phyloP scores from a whole-genome alignment of 1,140 invertebrate genomes.

The Proales similis region DNA sequence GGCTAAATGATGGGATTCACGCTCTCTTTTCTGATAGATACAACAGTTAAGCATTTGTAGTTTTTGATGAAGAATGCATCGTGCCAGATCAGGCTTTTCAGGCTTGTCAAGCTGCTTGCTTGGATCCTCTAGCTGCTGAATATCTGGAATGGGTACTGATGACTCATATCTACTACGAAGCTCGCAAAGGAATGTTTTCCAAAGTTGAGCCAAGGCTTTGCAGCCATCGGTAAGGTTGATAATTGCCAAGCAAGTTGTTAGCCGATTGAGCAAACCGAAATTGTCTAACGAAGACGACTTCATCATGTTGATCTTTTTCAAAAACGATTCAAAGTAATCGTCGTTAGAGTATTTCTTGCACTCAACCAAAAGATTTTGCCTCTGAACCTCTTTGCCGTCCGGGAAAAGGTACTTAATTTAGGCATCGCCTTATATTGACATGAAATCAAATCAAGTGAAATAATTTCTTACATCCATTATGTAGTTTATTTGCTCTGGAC shows the following conservation, averaged over 20 bases:
- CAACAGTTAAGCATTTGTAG: constrained; percentile 93
- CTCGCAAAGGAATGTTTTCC: constrained; percentile 83
- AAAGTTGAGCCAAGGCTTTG: constrained; percentile 73
- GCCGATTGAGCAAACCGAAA: constrained; percentile 65
- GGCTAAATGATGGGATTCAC: constrained; percentile 42
- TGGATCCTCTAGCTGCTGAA: constrained; percentile 54
- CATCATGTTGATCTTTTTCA: constrained; percentile 40
- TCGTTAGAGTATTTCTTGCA: constrained; percentile 28
- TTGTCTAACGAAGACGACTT: constrained; percentile 68
- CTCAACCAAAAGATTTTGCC: constrained; percentile 38
- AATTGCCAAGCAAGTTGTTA: constrained; percentile 71
- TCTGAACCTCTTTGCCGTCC: constrained; percentile 63
- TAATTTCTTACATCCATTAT: constrained; percentile 58
- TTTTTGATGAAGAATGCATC: constrained; percentile 88
- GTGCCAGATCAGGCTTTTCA: constrained; percentile 70
- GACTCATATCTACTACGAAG: constrained; percentile 81
- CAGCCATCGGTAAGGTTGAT: constrained; percentile 71
- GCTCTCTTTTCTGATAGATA: constrained; percentile 66
- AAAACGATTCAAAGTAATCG: not conserved
- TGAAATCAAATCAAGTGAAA: not conserved
- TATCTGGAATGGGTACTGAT: constrained; percentile 71
- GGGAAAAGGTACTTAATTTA: constrained; percentile 69
- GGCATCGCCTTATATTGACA: not conserved
- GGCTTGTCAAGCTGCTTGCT: constrained; percentile 46
- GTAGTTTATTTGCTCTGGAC: constrained; percentile 61